phyloP scores from a whole-genome alignment of 2,113 vertebrate genomes.

The Lophura nycthemera region DNA sequence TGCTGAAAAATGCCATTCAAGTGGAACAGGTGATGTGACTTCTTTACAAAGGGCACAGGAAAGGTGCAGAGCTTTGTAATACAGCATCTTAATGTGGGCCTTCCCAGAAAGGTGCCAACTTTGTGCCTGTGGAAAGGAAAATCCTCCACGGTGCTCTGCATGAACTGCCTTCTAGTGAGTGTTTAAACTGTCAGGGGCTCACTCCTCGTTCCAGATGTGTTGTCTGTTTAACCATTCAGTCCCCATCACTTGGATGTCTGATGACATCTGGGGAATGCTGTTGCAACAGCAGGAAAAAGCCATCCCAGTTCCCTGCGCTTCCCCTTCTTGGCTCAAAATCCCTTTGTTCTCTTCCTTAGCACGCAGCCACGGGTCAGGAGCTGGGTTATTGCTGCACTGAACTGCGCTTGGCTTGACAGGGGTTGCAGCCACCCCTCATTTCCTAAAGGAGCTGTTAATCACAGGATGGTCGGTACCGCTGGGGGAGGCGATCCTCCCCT shows the following conservation, averaged over 20 bases:
- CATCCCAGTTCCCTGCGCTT: neutral
- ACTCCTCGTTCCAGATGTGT: neutral
- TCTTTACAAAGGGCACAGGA: neutral
- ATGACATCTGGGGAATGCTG: neutral
- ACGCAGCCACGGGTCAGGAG: neutral
- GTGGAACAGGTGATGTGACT: neutral
- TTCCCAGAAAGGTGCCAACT: neutral
- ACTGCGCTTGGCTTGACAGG: neutral
- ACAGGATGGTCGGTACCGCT: too few relatives aligned
- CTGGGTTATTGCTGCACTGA: neutral
- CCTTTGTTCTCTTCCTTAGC: neutral
- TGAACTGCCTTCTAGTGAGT: neutral
- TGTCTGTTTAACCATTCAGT: neutral
- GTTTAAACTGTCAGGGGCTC: neutral
- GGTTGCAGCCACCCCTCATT: neutral
- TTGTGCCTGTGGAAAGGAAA: neutral
- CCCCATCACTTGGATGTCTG: neutral
- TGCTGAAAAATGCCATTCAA: too few relatives aligned
- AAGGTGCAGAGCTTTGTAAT: neutral
- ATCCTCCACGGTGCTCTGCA: neutral
- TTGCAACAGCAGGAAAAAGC: neutral
- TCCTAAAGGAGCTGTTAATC: neutral
- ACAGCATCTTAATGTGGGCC: rapidly evolving
- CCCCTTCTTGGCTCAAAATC: neutral
- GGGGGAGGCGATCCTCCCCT: too few relatives aligned